Evolutionary conservation across 1,140 invertebrate genomes (phyloP), one percentile per base, ranked within the genome.

Genomic region (Drosophila dunni): DNA sequence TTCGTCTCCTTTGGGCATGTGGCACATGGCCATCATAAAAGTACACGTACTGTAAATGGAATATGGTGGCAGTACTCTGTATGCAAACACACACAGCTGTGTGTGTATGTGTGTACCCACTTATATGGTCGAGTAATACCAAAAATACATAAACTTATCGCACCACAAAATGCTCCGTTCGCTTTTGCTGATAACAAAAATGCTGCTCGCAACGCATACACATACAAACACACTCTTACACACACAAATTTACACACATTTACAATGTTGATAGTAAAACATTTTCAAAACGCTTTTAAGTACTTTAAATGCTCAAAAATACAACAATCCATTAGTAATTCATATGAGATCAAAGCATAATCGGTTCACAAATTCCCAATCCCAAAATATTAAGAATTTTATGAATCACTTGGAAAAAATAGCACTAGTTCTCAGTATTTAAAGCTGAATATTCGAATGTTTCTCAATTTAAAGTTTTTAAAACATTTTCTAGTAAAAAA

Each of bases 121-220:
- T 73, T 67, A 76, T 80, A 69, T 77, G 78, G 51, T 62, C 62
- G 74, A 85, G 78, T 85, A 85, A 85, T 78, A 77, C 81, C 81
- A 56, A 81, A 85, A 84, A 85, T 85, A 85, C 79, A 88, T 82
- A 76, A 68, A 75, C 83, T 85, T 85, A 85, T 85, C 82, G 72
- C 79, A 57, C 15, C 29, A 82, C 73, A 80, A 76, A 75, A 68
- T 65, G 50, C 78, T 83, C 64, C 36, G 38, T 50, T 70, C 46
- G 33, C 20, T 29, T 29, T 36, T 60, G 63, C 82, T 85, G 82
- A 85, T 85, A 85, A 85, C 54, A 50, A 17, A 76, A 67, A 58
- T 50, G 74, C 74, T 65, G 40, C 74, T 74, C 67, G 73, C 62
- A 79, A 65, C 57, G 51, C 36, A 53, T 56, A 60, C 57, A 38